Conservation (phyloP, 2,797 vertebrate species). For the Cuniculus paca region DNA sequence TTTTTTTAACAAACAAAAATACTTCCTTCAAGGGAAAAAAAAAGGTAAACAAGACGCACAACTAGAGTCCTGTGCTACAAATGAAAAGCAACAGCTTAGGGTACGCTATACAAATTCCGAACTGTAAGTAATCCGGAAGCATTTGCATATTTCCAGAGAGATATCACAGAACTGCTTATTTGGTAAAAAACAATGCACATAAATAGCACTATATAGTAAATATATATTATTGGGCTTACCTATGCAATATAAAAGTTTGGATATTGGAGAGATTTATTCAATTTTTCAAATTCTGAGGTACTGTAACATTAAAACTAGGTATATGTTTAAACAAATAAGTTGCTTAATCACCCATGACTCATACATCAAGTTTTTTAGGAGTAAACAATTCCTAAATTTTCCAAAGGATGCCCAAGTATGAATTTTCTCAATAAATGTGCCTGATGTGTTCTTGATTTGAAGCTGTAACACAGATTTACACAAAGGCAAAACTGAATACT, state of each 20-base stretch:
- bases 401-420: neutral
- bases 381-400: neutral
- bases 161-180: neutral
- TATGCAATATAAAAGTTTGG: neutral
- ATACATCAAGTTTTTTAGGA: neutral
- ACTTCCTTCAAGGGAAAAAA: neutral
- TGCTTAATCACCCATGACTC: neutral
- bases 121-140: neutral
- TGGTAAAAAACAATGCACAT: neutral
- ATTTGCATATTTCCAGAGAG: neutral
- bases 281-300: neutral
- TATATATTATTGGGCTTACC: neutral
- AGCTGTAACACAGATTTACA: neutral
- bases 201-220: neutral
- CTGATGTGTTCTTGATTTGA: conserved; percentile 58
- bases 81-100: neutral
- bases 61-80: neutral
- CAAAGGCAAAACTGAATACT: neutral
- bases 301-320: neutral
- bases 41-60: neutral
- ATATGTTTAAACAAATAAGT: neutral
- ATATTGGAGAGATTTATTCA: neutral
- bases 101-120: neutral
- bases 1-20: neutral
- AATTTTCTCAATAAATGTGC: conserved; percentile 28